phyloP scores from a whole-genome alignment of 2,113 vertebrate species.

The Syngnathus floridae region DNA sequence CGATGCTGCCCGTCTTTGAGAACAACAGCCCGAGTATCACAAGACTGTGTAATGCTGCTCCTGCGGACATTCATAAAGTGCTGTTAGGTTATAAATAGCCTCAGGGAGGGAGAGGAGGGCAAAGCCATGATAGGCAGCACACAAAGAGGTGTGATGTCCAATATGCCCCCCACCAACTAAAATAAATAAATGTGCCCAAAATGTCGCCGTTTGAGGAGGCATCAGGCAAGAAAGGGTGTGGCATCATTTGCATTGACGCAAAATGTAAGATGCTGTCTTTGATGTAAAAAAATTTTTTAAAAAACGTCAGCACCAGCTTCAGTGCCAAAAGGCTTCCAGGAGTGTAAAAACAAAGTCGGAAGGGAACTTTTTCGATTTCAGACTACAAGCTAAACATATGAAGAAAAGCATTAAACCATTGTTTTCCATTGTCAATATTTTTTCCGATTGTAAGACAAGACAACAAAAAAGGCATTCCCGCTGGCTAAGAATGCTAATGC shows the following conservation, averaged over 20 bases:
- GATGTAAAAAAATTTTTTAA: no score
- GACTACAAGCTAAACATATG: no score
- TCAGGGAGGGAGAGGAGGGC: conserved; percentile 39
- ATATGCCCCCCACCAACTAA: neutral
- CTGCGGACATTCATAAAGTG: conserved; percentile 65
- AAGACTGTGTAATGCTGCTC: conserved; percentile 47
- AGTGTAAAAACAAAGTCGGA: neutral
- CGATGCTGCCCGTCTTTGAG: neutral
- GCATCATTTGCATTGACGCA: neutral
- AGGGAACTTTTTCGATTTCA: no score
- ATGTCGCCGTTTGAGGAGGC: neutral
- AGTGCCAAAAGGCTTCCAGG: neutral
- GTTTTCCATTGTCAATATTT: no score
- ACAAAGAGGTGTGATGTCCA: neutral
- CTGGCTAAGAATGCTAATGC: neutral
- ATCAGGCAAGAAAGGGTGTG: conserved; percentile 4
- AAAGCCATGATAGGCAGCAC: neutral
- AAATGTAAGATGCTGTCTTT: no score
- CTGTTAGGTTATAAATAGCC: conserved; percentile 66
- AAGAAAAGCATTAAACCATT: no score
- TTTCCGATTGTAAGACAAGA: neutral
- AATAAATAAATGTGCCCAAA: no score
- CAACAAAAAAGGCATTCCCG: neutral
- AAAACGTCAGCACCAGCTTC: conserved; percentile 6
- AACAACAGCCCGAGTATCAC: conserved; percentile 22